phyloP scores from a whole-genome alignment of 1,140 invertebrate genomes.

The Archegozetes longisetosus region DNA sequence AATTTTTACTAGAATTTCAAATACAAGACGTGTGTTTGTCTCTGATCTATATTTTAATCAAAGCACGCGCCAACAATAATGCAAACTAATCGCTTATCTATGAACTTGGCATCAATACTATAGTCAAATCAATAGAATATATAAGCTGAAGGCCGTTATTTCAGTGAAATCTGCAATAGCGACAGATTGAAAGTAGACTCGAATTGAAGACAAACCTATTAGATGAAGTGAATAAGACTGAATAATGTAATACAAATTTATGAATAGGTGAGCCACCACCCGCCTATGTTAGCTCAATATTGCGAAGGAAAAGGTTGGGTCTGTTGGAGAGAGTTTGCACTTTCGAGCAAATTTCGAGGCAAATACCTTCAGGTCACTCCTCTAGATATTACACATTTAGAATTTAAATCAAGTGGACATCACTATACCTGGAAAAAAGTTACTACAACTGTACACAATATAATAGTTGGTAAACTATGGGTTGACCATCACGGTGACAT shows the following conservation, averaged over 20 bases:
- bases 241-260: not conserved
- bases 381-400: constrained; percentile 63
- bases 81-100: too few species aligned
- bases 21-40: too few species aligned
- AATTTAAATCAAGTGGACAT: constrained; percentile 49
- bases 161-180: too few species aligned
- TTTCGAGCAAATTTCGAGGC: constrained; percentile 95
- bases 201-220: too few species aligned
- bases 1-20: too few species aligned
- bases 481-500: constrained; percentile 98
- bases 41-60: too few species aligned
- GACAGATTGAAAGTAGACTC: too few species aligned
- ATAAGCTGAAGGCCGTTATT: too few species aligned
- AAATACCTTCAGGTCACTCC: constrained; percentile 88
- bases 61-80: too few species aligned
- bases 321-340: constrained; percentile 95
- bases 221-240: constrained; percentile 2
- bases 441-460: constrained; percentile 96
- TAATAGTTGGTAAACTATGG: constrained; percentile 98
- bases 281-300: constrained; percentile 84
- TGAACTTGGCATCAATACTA: too few species aligned
- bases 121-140: too few species aligned
- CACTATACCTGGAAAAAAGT: constrained; percentile 97
- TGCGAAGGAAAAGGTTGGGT: constrained; percentile 72
- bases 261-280: constrained; percentile 79